Evolutionary conservation across 2,113 vertebrate species (phyloP).

Genomic region (Corydoras sp.): DNA sequence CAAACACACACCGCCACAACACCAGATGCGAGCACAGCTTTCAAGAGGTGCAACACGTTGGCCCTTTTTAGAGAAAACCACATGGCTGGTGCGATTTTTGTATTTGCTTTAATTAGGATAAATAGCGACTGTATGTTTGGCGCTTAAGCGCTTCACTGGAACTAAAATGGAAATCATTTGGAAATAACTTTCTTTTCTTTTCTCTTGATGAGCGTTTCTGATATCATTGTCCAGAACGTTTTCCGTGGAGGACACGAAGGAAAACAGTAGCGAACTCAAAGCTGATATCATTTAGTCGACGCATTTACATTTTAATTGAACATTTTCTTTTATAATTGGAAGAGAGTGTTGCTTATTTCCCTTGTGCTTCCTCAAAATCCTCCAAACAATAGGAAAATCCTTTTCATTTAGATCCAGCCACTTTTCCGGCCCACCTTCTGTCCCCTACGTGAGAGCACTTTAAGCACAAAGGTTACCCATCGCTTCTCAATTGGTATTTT

Average conservation of each 20-base stretch:
- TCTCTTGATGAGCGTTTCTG: constrained; percentile 15
- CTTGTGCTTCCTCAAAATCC: constrained; percentile 31
- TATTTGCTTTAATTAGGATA: constrained; percentile 11
- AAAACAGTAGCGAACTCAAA: constrained; percentile 20
- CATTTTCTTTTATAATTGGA: constrained; percentile 41
- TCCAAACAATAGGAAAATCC: constrained; percentile 40
- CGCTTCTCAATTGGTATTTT: constrained; percentile 23
- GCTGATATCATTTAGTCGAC: constrained; percentile 24
- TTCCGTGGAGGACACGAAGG: constrained; percentile 1
- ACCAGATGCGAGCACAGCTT: constrained; percentile 15
- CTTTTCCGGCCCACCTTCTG: constrained; percentile 31
- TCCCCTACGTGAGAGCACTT: constrained; percentile 8
- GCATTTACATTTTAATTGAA: constrained; percentile 50
- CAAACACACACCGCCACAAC: not conserved
- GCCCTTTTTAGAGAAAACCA: not conserved
- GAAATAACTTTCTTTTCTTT: constrained; percentile 1
- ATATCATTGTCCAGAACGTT: constrained; percentile 15
- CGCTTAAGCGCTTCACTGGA: constrained; percentile 16
- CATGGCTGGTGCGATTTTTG: no score
- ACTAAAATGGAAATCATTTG: constrained; percentile 4
- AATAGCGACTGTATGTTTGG: constrained; percentile 1
- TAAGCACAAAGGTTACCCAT: constrained; percentile 7
- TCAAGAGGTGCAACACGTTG: not conserved
- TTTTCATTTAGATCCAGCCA: constrained; percentile 40
- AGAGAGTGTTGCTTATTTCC: constrained; percentile 36